phyloP scores from a whole-genome alignment of 2,797 vertebrate genomes.

The Petrocephalus schoutedeni region DNA sequence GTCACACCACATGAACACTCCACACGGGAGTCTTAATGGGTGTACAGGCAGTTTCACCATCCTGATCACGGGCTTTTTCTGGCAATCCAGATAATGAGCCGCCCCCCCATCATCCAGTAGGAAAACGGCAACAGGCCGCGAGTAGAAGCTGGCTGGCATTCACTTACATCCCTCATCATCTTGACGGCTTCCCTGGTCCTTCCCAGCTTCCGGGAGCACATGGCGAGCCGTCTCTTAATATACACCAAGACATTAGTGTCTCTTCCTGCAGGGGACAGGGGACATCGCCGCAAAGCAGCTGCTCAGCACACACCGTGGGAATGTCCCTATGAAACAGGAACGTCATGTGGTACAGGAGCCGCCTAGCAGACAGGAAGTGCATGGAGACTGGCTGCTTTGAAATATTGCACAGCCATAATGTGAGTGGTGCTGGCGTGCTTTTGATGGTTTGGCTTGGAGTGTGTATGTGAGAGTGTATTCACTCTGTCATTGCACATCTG shows the following conservation, averaged over 20 bases:
- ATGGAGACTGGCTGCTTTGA: background rate
- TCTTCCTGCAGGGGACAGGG: slow-evolving; percentile 67
- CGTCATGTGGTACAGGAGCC: background rate
- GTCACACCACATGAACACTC: background rate
- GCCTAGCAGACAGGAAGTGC: background rate
- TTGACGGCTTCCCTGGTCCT: slow-evolving; percentile 95
- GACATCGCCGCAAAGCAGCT: background rate
- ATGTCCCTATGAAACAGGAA: background rate
- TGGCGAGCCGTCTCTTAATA: slow-evolving; percentile 93
- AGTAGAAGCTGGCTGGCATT: background rate
- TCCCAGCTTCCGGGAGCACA: slow-evolving; percentile 95
- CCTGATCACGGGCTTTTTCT: slow-evolving; percentile 1
- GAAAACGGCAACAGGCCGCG: background rate
- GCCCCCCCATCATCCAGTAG: background rate
- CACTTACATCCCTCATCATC: slow-evolving; percentile 98
- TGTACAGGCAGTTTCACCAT: background rate
- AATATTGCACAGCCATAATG: background rate
- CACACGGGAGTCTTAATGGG: background rate
- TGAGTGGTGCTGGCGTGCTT: background rate
- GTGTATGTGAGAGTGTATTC: background rate
- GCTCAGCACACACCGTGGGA: background rate
- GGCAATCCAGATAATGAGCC: background rate
- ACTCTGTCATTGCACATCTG: background rate
- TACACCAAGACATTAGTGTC: slow-evolving; percentile 97
- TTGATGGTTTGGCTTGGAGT: background rate